Evolutionary conservation across 2,797 vertebrate genomes (phyloP).

Genomic region (Dermochelys coriacea): DNA sequence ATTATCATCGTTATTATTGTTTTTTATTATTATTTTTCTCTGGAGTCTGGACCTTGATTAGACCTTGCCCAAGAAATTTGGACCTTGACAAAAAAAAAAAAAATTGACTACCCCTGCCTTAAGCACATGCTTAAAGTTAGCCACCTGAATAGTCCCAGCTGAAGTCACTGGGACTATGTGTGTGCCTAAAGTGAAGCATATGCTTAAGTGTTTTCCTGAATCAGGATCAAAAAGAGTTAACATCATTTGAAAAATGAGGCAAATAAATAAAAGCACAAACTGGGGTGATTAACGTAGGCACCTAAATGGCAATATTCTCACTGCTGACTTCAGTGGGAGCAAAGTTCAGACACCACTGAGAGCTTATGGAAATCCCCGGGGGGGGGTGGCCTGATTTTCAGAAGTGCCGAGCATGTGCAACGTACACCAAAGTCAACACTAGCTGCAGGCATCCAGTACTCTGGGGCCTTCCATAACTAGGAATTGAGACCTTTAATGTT

Average conservation of each 20-base stretch:
- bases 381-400: background rate
- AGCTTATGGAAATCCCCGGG: background rate
- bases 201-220: background rate
- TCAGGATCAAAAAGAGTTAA: background rate
- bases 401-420: background rate
- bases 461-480: background rate
- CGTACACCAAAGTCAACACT: background rate
- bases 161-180: no score
- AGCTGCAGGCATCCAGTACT: background rate
- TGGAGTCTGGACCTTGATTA: no score
- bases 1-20: no score
- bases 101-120: no score
- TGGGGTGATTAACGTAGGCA: background rate
- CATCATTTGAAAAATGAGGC: background rate
- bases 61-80: no score
- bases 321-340: background rate
- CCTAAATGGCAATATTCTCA: background rate
- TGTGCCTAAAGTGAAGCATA: background rate
- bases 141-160: background rate
- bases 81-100: no score
- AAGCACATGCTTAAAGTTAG: background rate
- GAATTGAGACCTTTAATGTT: background rate
- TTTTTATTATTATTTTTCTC: no score
- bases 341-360: background rate
- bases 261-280: background rate